Evolutionary conservation across 2,888 invertebrate genomes (phyloP).

Genomic region (Campopleginae sp.): DNA sequence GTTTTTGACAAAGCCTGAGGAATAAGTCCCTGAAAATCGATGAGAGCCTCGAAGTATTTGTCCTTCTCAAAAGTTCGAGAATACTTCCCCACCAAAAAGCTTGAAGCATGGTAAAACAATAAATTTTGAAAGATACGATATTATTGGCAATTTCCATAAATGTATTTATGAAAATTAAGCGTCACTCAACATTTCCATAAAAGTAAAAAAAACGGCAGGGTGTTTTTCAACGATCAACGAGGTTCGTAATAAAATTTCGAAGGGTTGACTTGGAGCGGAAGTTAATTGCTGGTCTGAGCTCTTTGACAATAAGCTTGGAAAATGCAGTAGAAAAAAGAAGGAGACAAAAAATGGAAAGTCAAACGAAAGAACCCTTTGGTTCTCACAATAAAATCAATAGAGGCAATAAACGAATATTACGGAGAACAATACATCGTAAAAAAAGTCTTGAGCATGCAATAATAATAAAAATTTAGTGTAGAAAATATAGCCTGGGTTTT

Average conservation of each 20-base stretch:
- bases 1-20: not conserved
- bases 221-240: not conserved
- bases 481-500: not conserved
- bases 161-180: not conserved
- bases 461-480: slow-evolving; percentile 35
- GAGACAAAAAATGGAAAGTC: slow-evolving; percentile 32
- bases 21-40: not conserved
- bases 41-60: not conserved
- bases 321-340: not conserved
- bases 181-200: not conserved
- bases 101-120: not conserved
- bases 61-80: not conserved
- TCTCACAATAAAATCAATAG: slow-evolving; percentile 51
- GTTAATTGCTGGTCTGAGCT: slow-evolving; percentile 9
- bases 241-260: slow-evolving; percentile 22
- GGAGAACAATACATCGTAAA: slow-evolving; percentile 55
- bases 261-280: slow-evolving; percentile 32
- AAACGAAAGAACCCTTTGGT: slow-evolving; percentile 36
- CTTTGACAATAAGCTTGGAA: slow-evolving; percentile 22
- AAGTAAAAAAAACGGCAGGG: not conserved
- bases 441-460: slow-evolving; percentile 39
- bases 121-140: not conserved
- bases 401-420: slow-evolving; percentile 56
- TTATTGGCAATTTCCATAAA: not conserved
- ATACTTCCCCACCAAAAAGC: not conserved